Percentiles rank a stretch among this genome's conserved stretches.
phyloP scores from a whole-genome alignment of 1,140 invertebrate species.

The Drosophila dunni region DNA sequence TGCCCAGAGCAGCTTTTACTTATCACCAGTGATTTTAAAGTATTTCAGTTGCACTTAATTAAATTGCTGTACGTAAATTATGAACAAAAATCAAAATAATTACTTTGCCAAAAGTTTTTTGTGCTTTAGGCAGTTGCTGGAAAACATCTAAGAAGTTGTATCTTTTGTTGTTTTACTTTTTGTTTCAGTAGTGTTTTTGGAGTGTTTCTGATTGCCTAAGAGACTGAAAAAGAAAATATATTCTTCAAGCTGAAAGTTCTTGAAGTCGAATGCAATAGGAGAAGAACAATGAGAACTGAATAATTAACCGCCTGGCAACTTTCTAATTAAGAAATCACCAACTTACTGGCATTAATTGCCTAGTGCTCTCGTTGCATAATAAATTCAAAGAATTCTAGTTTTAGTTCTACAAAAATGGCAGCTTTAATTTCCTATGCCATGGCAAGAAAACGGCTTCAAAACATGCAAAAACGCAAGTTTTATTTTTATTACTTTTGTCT shows the following conservation, averaged over 20 bases:
- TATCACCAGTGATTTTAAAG: conserved; percentile 4
- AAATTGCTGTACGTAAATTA: conserved; percentile 34
- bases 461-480: conserved; percentile 61
- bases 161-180: conserved; percentile 13
- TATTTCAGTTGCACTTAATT: conserved; percentile 31
- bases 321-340: conserved; percentile 17
- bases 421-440: conserved; percentile 25
- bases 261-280: not conserved
- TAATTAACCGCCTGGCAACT: conserved; percentile 21
- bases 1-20: conserved; percentile 4
- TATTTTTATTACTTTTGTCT: conserved; percentile 22
- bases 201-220: conserved; percentile 24
- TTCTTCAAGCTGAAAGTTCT: conserved; percentile 1
- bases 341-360: not conserved
- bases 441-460: conserved; percentile 43
- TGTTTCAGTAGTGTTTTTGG: conserved; percentile 1
- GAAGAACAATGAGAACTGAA: conserved; percentile 14
- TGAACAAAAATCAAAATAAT: conserved; percentile 26
- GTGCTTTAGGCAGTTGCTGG: conserved; percentile 17
- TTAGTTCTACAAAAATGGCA: not conserved
- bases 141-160: conserved; percentile 6
- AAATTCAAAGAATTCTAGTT: conserved; percentile 9
- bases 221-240: conserved; percentile 1
- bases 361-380: conserved; percentile 3
- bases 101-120: conserved; percentile 17